Base-by-base conservation (phyloP, 2,113 vertebrate genomes). In the Gnathonemus echidnorhynchus region DNA sequence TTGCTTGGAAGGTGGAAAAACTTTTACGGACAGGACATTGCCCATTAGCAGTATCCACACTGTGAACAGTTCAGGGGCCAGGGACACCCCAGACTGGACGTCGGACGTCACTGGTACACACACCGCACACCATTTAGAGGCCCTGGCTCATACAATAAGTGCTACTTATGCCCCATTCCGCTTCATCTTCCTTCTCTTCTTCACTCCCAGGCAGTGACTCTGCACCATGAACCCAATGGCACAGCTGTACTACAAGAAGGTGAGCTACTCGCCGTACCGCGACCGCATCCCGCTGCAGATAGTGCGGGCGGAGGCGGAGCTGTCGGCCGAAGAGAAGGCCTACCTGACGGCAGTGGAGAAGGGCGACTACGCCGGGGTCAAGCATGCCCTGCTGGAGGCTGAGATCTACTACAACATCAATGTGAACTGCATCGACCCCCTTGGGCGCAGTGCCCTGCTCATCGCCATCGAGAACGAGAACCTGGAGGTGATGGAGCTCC, bases 351-450 rank as follows among this genome's bases (percentile, higher is more conserved):
- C 97, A 0, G 97, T 97, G 91, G 97, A 97, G 90, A 97, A 97
- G 91, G 97, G 98, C 3, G 98, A 99, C 96, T 99, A 99, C 62
- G 98, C 98, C 42, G 98, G 97, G 0, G 98, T 99, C 88, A 98
- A 99, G 89, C 97, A 97, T 31, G 98, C 97, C 46, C 93, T 99
- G 0, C 97, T 97, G 10, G 98, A 99, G 95, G 98, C 98, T 0
- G 98, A 98, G 94, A 98, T 99, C 93, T 99, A 99, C 94, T 99
- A 99, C 95, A 99, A 99, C 96, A 98, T 99, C 96, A 98, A 99
- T 90, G 97, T 99, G 83, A 99, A 99, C 95, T 99, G 98, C 50
- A 97, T 99, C 96, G 98, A 99, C 95, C 98, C 98, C 27, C 95
- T 99, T 89, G 98, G 98, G 52, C 97, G 98, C 93, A 99, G 97